These are phyloP conservation scores for Lomographa bimaculata DNA, from an alignment of 2,888 invertebrate species.

Conservation along the genomic window DNA sequence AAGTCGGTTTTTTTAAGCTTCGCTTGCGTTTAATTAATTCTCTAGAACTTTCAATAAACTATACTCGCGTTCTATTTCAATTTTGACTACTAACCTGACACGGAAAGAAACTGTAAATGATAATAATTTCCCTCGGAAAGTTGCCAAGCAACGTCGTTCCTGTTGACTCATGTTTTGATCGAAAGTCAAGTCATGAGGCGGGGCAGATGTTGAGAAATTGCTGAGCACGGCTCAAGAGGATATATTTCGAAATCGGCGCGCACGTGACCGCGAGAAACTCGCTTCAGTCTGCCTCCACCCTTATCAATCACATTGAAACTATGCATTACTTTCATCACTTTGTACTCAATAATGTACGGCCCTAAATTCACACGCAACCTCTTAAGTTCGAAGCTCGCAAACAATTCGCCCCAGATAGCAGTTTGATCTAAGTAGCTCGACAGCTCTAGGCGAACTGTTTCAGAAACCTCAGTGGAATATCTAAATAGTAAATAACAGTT, in stretches of 20 bases:
- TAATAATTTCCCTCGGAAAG: conserved; percentile 22
- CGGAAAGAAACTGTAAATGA: conserved; percentile 8
- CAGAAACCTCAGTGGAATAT: too few relatives aligned
- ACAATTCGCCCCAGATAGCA: conserved; percentile 15
- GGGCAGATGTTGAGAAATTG: conserved; percentile 52
- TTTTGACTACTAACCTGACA: conserved; percentile 8
- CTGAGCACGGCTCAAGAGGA: conserved; percentile 50
- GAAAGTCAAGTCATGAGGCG: conserved; percentile 41
- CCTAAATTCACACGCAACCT: conserved; percentile 10
- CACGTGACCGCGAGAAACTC: conserved; percentile 39
- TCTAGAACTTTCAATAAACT: background rate
- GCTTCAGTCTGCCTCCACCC: conserved; percentile 39
- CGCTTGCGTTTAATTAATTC: too few relatives aligned
- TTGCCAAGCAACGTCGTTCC: conserved; percentile 22
- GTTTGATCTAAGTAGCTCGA: conserved; percentile 3
- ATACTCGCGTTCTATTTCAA: too few relatives aligned
- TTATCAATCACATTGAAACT: conserved; percentile 64
- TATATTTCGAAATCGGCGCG: conserved; percentile 39
- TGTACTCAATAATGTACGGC: conserved; percentile 18
- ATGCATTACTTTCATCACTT: conserved; percentile 52
- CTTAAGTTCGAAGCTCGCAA: conserved; percentile 13
- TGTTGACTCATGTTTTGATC: conserved; percentile 36
- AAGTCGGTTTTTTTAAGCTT: too few relatives aligned
- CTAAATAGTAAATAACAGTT: too few relatives aligned
- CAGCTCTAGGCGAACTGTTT: background rate